Evolutionary conservation across 2,888 invertebrate genomes (phyloP).

Genomic region (Nebria salina): DNA sequence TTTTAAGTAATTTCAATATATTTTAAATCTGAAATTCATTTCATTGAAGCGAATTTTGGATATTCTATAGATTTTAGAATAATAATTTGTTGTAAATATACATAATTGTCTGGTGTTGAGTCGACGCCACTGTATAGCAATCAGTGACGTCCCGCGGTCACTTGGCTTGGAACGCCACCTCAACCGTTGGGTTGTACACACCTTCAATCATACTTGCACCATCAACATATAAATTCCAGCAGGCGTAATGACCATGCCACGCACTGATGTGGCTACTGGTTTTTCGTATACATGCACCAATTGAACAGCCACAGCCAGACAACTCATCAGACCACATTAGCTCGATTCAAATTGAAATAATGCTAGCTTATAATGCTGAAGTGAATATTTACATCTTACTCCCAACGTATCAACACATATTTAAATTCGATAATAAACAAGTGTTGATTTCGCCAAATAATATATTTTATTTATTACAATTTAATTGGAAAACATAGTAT

Average conservation of each 20-base stretch:
- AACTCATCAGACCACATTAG: not conserved
- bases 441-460: too few relatives aligned
- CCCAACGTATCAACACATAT: too few relatives aligned
- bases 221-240: slow-evolving; percentile 33
- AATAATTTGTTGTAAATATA: slow-evolving; percentile 1
- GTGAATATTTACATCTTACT: not conserved
- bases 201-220: slow-evolving; percentile 41
- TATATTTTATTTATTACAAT: too few relatives aligned
- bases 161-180: slow-evolving; percentile 15
- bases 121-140: not conserved
- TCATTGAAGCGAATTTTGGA: too few relatives aligned
- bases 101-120: not conserved
- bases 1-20: too few relatives aligned
- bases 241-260: slow-evolving; percentile 5
- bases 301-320: not conserved
- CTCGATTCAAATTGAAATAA: not conserved
- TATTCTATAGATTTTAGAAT: too few relatives aligned
- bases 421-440: too few relatives aligned
- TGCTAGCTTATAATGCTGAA: not conserved
- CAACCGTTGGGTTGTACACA: slow-evolving; percentile 28
- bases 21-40: too few relatives aligned
- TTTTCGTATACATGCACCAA: not conserved
- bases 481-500: too few relatives aligned
- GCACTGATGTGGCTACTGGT: slow-evolving; percentile 14
- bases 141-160: slow-evolving; percentile 9